phyloP scores from a whole-genome alignment of 2,888 invertebrate genomes.

The Coleophora deauratella region DNA sequence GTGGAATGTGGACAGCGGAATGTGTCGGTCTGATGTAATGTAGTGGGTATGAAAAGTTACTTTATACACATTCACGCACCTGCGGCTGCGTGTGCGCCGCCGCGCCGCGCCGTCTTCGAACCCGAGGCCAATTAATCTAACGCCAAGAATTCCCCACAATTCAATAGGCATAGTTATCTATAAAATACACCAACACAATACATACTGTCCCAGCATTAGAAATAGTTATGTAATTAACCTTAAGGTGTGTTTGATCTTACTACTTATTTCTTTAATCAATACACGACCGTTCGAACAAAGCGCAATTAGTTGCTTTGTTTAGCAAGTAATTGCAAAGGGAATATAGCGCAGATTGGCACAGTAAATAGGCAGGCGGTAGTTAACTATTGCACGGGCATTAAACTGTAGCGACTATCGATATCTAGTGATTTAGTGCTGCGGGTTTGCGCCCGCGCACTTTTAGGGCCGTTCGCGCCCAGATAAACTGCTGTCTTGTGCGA shows the following conservation, averaged over 20 bases:
- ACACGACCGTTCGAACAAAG: slow-evolving; percentile 6
- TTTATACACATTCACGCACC: slow-evolving; percentile 16
- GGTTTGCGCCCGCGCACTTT: slow-evolving; percentile 21
- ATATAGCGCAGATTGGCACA: not conserved
- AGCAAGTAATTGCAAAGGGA: slow-evolving; percentile 3
- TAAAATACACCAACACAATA: not conserved
- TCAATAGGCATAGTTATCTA: slow-evolving; percentile 20
- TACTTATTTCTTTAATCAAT: slow-evolving; percentile 6
- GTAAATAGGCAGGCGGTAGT: slow-evolving; percentile 15
- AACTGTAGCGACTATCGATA: slow-evolving; percentile 33
- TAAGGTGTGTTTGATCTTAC: not conserved
- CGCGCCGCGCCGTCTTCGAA: slow-evolving; percentile 55
- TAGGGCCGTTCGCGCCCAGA: slow-evolving; percentile 25
- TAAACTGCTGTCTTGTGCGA: slow-evolving; percentile 25
- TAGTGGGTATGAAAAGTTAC: too few relatives aligned
- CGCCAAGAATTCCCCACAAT: slow-evolving; percentile 41
- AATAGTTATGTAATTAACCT: slow-evolving; percentile 6
- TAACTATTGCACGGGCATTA: slow-evolving; percentile 28
- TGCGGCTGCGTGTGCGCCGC: slow-evolving; percentile 46
- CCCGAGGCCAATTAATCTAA: slow-evolving; percentile 41
- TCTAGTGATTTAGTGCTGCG: slow-evolving; percentile 36
- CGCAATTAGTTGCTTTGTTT: slow-evolving; percentile 9
- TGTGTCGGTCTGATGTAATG: slow-evolving; percentile 44
- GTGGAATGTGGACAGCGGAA: slow-evolving; percentile 25
- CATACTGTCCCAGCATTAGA: not conserved